Base-by-base conservation (phyloP, 2,888 invertebrate species). In the Acanthosepion esculentum region DNA sequence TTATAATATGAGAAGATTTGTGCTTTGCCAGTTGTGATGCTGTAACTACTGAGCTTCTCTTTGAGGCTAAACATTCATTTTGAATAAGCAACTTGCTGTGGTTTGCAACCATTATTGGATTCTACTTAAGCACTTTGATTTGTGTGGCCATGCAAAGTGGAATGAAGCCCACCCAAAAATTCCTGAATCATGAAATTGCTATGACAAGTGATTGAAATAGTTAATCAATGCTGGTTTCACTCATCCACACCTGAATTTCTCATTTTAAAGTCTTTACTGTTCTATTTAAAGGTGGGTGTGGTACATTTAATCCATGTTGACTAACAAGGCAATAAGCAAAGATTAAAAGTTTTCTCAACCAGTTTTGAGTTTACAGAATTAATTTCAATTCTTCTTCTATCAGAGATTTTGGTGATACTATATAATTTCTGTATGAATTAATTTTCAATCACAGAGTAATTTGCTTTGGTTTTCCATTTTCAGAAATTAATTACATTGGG, bases 211-310 rank as follows among this genome's bases (percentile, higher is more conserved):
- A n/a, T 78, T 33, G 78, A 78, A 78, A 78, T 78, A 1, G n/a
- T 78, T n/a, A 78, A 78, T 78, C 78, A 78, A 78, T 78, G 78
- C 33, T 18, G n/a, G 78, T 33, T 59, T n/a, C 78, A 78, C 78
- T 78, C n/a, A n/a, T 78, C 78, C 78, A 78, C 78, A 78, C 78
- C 78, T 78, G 78, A 78, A 78, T 78, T 78, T 78, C 78, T 78
- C 78, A 78, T 78, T 18, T 78, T 10, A n/a, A 78, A n/a, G 33
- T 78, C 78, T 78, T 78, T 78, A 78, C 33, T 78, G n/a, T 78
- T 78, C 78, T 78, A 78, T 78, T 78, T n/a, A 15, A 78, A 78
- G 78, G 10, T 78, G 23, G n/a, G 78, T n/a, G 78, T n/a, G n/a
- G 78, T 1, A 18, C 78, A 78, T 78, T 78, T 12, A n/a, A 15